Evolutionary conservation across 2,113 vertebrate species (phyloP).

Genomic region (Podarcis raffonei): DNA sequence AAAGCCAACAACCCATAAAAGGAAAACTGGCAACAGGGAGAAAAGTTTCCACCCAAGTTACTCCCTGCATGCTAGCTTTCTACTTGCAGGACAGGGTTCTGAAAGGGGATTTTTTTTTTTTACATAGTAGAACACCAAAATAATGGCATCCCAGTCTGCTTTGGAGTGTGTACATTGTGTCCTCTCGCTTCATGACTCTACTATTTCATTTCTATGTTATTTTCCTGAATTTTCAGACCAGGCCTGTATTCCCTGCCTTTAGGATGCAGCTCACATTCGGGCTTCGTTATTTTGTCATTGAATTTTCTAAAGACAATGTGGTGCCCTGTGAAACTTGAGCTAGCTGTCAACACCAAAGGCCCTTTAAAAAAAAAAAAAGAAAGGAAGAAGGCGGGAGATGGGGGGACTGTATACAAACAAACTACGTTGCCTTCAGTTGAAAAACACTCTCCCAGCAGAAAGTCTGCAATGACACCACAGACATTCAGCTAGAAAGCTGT

Average conservation of each 20-base stretch:
- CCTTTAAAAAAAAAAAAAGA: slow-evolving; percentile 13
- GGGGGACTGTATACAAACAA: slow-evolving; percentile 40
- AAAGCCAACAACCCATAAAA: not conserved
- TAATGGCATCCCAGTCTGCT: not conserved
- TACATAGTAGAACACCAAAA: not conserved
- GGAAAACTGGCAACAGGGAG: not conserved
- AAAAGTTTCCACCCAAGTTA: not conserved
- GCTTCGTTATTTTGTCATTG: not conserved
- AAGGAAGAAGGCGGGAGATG: accelerated
- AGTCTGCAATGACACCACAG: slow-evolving; percentile 43
- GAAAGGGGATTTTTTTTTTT: not conserved
- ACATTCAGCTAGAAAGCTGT: slow-evolving; percentile 57
- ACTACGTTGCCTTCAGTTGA: slow-evolving; percentile 38
- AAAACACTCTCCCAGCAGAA: slow-evolving; percentile 43
- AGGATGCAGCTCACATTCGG: not conserved
- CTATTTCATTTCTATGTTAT: not conserved
- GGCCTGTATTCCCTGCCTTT: not conserved
- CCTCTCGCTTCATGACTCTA: not conserved
- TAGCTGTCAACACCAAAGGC: not conserved
- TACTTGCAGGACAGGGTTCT: no score
- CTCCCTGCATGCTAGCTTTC: not conserved
- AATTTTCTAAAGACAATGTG: not conserved
- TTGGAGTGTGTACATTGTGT: not conserved
- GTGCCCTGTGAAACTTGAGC: not conserved
- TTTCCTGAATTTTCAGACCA: not conserved